A percentile compares a stretch with the other conserved stretches of the same genome.
Conservation (phyloP, 2,113 vertebrate species). For the Malurus melanocephalus region DNA sequence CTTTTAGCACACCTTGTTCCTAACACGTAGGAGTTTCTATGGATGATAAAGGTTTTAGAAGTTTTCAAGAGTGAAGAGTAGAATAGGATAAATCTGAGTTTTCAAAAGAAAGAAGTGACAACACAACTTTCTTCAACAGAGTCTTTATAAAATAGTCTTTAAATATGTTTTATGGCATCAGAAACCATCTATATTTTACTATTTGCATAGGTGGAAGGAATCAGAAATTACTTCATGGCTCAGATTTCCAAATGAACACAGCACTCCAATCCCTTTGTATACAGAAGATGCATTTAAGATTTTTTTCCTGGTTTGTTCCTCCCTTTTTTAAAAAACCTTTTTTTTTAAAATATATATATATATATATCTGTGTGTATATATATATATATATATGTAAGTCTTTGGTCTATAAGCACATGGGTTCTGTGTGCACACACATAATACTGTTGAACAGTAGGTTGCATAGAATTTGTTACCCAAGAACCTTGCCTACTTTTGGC, state of each 20-base stretch:
- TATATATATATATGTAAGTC: not conserved
- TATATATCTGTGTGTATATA: not conserved
- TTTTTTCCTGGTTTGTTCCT: not conserved
- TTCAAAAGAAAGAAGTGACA: slow-evolving; percentile 18
- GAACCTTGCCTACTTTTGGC: slow-evolving; percentile 4
- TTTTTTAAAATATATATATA: not conserved
- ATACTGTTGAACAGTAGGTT: slow-evolving; percentile 36
- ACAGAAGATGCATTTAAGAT: not conserved
- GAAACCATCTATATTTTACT: slow-evolving; percentile 7
- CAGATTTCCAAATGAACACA: not conserved
- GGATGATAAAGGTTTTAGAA: not conserved
- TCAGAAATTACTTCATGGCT: not conserved
- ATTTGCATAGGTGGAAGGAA: slow-evolving; percentile 52
- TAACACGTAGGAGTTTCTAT: not conserved
- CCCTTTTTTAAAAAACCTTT: not conserved
- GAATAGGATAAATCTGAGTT: not conserved
- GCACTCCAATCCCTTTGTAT: not conserved
- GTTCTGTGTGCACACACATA: slow-evolving; percentile 7
- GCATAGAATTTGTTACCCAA: slow-evolving; percentile 11
- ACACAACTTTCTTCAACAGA: slow-evolving; percentile 3
- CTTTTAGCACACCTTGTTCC: not conserved
- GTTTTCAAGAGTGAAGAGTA: not conserved
- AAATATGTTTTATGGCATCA: not conserved
- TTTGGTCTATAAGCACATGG: slow-evolving; percentile 57
- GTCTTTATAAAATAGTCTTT: not conserved